Evolutionary conservation across 2,797 vertebrate genomes (phyloP).

Genomic region (Bucorvus abyssinicus): DNA sequence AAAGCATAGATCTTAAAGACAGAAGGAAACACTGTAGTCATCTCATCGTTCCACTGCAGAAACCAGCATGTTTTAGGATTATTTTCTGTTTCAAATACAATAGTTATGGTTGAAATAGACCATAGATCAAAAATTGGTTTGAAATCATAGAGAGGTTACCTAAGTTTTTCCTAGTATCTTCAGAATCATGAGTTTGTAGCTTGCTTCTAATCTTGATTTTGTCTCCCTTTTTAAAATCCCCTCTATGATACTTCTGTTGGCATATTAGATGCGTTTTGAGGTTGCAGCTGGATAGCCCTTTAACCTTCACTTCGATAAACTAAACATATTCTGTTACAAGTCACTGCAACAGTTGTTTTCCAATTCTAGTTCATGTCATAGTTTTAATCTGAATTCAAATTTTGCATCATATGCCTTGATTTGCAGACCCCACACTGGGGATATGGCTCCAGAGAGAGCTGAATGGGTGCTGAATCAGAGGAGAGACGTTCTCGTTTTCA

Average conservation of each 20-base stretch:
- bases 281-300: neutral
- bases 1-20: neutral
- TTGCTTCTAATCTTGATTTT: neutral
- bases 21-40: neutral
- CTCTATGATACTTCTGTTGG: neutral
- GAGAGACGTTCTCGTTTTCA: neutral
- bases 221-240: neutral
- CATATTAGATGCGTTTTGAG: neutral
- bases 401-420: neutral
- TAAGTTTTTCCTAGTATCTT: neutral
- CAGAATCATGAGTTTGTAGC: neutral
- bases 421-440: neutral
- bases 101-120: neutral
- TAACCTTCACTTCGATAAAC: neutral
- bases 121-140: neutral
- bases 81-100: neutral
- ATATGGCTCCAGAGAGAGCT: neutral
- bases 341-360: neutral
- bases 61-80: neutral
- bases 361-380: neutral
- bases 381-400: neutral
- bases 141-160: neutral
- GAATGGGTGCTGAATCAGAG: neutral
- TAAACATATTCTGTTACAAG: neutral
- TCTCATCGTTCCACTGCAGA: neutral